phyloP scores from a whole-genome alignment of 1,140 invertebrate genomes.

The Amyelois transitella region DNA sequence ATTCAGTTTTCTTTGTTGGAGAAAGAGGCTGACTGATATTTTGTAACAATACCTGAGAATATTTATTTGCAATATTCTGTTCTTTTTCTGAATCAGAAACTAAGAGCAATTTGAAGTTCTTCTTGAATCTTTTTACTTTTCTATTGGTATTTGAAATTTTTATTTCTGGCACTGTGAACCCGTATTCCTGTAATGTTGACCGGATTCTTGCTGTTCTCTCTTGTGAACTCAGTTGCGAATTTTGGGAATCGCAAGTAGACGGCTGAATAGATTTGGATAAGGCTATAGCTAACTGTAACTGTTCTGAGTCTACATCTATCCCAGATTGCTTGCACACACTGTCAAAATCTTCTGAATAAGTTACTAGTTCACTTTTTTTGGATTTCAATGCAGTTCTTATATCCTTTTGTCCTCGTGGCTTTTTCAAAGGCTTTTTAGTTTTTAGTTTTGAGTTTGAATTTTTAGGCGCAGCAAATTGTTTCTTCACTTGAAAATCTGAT shows the following conservation, averaged over 20 bases:
- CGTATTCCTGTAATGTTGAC: conserved; percentile 61
- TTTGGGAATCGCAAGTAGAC: conserved; percentile 10
- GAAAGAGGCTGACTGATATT: conserved; percentile 19
- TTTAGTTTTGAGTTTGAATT: conserved; percentile 20
- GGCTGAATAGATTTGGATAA: conserved; percentile 72
- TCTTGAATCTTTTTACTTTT: conserved; percentile 34
- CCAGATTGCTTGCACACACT: conserved; percentile 52
- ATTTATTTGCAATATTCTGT: conserved; percentile 48
- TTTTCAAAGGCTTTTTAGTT: conserved; percentile 21
- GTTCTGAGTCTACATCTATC: conserved; percentile 72
- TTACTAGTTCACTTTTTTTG: conserved; percentile 52
- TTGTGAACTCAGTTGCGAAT: conserved; percentile 37
- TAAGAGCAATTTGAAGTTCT: conserved; percentile 47
- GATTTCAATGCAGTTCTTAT: conserved; percentile 46
- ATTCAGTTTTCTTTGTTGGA: conserved; percentile 9
- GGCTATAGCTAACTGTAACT: conserved; percentile 75
- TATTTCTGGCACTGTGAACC: conserved; percentile 46
- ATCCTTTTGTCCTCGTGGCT: conserved; percentile 50
- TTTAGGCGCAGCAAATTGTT: conserved; percentile 22
- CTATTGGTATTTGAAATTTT: conserved; percentile 26
- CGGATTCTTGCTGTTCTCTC: conserved; percentile 47
- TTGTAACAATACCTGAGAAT: conserved; percentile 49
- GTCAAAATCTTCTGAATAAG: conserved; percentile 59
- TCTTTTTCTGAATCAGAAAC: conserved; percentile 39
- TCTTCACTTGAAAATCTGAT: conserved; percentile 44